phyloP scores from a whole-genome alignment of 2,113 vertebrate species.

The Semnopithecus entellus region DNA sequence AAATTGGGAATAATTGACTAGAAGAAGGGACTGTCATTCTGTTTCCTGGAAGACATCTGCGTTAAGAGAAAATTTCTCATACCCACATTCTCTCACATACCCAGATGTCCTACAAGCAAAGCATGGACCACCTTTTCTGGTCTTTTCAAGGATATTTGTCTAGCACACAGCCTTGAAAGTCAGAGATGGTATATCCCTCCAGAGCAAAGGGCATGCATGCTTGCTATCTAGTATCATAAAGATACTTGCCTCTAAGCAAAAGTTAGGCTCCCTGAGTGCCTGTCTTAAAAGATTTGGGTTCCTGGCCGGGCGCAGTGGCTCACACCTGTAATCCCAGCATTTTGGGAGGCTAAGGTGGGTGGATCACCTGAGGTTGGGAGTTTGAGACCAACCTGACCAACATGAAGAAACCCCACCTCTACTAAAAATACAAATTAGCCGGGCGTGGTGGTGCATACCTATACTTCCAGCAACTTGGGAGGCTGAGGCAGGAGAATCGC shows the following conservation, averaged over 20 bases:
- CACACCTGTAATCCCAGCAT: no score
- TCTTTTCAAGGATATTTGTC: conserved; percentile 6
- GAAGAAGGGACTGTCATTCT: neutral
- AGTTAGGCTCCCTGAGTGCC: neutral
- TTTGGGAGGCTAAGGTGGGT: no score
- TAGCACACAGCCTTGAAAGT: neutral
- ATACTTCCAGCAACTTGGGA: no score
- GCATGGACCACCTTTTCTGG: neutral
- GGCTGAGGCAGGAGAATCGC: no score
- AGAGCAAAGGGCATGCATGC: neutral
- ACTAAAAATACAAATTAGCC: no score
- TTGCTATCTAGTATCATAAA: neutral
- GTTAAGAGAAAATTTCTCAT: neutral
- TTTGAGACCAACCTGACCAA: no score
- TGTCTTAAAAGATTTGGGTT: neutral
- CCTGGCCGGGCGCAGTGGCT: no score
- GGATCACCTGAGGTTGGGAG: no score
- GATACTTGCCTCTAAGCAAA: neutral
- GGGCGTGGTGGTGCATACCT: no score
- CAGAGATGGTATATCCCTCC: neutral
- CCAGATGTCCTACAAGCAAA: neutral
- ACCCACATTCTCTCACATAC: neutral
- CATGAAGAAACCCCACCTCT: no score
- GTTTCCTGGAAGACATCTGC: neutral
- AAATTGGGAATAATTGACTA: neutral